A percentile compares a stretch with the other conserved stretches of the same genome.
Conservation (phyloP, 2,797 vertebrate species). For the Urosaurus nigricauda region DNA sequence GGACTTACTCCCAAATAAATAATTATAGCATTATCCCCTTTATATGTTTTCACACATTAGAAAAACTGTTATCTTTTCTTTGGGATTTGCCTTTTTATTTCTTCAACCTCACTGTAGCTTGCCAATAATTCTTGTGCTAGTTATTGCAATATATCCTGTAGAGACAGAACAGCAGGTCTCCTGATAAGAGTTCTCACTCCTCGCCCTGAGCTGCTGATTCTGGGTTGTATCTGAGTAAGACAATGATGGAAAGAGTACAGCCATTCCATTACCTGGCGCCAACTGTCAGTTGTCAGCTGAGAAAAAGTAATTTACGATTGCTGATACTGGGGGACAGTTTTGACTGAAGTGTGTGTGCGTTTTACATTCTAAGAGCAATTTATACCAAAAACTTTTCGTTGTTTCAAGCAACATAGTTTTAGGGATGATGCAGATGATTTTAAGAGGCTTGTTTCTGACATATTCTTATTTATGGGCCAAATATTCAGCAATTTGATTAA, state of each 20-base stretch:
- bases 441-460: not conserved
- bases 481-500: not conserved
- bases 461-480: not conserved
- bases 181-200: conserved; percentile 5
- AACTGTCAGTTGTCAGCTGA: not conserved
- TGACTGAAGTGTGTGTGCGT: not conserved
- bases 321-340: not conserved
- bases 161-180: not conserved
- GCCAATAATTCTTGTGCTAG: not conserved
- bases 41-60: not conserved
- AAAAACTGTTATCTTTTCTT: not conserved
- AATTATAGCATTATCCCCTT: not conserved
- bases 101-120: not conserved
- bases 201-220: not conserved
- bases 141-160: not conserved
- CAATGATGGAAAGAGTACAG: not conserved
- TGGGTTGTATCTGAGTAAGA: not conserved
- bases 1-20: not conserved
- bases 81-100: not conserved
- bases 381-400: not conserved
- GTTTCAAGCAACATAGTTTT: not conserved
- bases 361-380: not conserved
- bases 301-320: not conserved
- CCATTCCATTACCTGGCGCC: not conserved
- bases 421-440: not conserved